Evolutionary conservation across 64 coral and sea anemone species (phyloP), one percentile per base, ranked within the genome.

Genomic region (Pachyseris speciosa): DNA sequence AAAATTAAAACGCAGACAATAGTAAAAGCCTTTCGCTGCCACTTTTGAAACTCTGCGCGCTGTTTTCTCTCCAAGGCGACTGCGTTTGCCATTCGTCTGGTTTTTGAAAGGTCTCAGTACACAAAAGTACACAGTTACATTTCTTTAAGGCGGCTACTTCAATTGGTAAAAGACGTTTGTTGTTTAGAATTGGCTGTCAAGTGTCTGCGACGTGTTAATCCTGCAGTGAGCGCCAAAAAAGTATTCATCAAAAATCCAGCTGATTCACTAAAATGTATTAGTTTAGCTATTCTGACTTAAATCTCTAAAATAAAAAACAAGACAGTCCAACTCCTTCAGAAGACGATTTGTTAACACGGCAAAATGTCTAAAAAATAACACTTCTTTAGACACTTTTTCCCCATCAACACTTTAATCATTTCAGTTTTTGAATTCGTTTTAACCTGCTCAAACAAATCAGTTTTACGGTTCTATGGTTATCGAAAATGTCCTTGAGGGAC

Each of bases 141-240:
- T 37, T 29, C 28, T 58, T 55, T 57, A 24, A 32, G 75, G 47
- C 28, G 48, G 75, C 47, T 79, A 33, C 47, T 22, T 80, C 75
- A 80, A 58, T 53, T 55, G 50, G 27, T 22, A 61, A 39, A 60
- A 55, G 50, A 60, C 32, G 7, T 80, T 61, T 37, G 40, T 80
- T 60, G 77, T 80, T 60, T 3, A 39, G 11, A 58, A 37, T 61
- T 81, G 49, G 11, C 52, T 79, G 53, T 81, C 77, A 61, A 81
- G 53, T 81, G 13, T 24, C 20, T 81, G 7, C 5, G 77, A 81
- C 9, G 32, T 63, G 51, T 9, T 81, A 63, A 81, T 81, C 53
- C 53, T 10, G 19, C 20, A 24, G 26, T 6, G 12, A 37, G 9
- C 29, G 49, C 16, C 52, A 15, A 15, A 38, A n/a, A n/a, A n/a